These are phyloP conservation scores for Notospermus geniculatus DNA, from an alignment of 1,140 invertebrate genomes.

Conservation along the genomic window DNA sequence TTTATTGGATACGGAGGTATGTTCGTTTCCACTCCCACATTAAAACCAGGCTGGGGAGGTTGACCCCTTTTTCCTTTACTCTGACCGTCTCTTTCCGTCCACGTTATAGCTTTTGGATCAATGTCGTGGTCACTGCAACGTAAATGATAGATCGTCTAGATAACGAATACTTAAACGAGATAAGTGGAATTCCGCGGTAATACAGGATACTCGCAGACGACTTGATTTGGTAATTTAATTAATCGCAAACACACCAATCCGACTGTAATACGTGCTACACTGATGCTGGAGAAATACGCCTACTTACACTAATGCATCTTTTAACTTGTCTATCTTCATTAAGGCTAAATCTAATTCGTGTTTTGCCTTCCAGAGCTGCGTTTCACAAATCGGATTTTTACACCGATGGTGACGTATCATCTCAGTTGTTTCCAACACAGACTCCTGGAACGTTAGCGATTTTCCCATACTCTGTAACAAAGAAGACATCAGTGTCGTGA, in stretches of 20 bases:
- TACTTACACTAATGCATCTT: slow-evolving; percentile 61
- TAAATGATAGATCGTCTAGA: neutral
- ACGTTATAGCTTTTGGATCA: neutral
- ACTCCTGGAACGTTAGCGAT: slow-evolving; percentile 81
- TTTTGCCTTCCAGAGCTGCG: slow-evolving; percentile 77
- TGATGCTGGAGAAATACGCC: neutral
- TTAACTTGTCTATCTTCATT: slow-evolving; percentile 77
- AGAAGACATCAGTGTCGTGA: slow-evolving; percentile 15
- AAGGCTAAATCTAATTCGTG: slow-evolving; percentile 83
- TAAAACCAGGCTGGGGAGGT: neutral
- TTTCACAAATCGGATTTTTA: slow-evolving; percentile 70
- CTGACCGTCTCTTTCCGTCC: neutral
- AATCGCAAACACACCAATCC: neutral
- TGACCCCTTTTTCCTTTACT: neutral
- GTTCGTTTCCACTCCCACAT: neutral
- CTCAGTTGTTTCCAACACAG: slow-evolving; percentile 78
- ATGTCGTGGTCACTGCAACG: neutral
- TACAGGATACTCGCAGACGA: neutral
- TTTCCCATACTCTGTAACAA: slow-evolving; percentile 69
- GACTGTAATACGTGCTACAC: neutral
- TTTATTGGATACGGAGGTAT: neutral
- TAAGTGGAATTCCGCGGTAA: neutral
- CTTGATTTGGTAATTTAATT: neutral
- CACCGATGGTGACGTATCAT: slow-evolving; percentile 66
- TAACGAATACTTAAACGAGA: neutral